Percentiles rank a stretch among this genome's conserved stretches.
phyloP scores from a whole-genome alignment of 2,888 invertebrate species.

The Troides helena region DNA sequence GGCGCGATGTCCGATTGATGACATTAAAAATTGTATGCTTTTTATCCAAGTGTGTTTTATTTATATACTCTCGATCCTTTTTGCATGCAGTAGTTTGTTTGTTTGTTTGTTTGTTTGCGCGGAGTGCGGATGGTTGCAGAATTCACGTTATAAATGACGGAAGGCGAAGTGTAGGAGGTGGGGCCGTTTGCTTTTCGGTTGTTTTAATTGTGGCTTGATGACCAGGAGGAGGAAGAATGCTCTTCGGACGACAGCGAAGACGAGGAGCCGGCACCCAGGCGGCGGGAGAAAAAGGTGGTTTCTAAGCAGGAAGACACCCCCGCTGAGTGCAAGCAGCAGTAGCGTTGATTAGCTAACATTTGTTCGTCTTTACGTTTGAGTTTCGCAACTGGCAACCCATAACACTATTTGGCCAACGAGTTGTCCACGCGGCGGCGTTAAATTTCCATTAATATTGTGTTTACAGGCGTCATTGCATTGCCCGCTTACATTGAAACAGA shows the following conservation, averaged over 20 bases:
- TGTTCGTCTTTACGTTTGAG: conserved; percentile 10
- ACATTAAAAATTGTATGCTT: conserved; percentile 78
- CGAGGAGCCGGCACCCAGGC: conserved; percentile 70
- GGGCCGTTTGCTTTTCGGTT: conserved; percentile 11
- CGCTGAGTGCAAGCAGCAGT: conserved; percentile 88
- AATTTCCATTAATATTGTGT: conserved; percentile 7
- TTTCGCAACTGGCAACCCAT: conserved; percentile 13
- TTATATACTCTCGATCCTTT: conserved; percentile 50
- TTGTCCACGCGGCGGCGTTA: neutral
- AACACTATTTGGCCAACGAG: neutral
- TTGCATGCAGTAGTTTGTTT: conserved; percentile 61
- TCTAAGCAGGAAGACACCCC: conserved; percentile 64
- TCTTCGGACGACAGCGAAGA: conserved; percentile 82
- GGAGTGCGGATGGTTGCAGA: conserved; percentile 74
- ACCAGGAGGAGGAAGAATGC: conserved; percentile 74
- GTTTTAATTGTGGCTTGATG: conserved; percentile 28
- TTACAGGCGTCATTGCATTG: neutral
- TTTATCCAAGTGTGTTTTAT: conserved; percentile 66
- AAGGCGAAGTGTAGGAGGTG: neutral
- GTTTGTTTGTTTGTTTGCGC: conserved; percentile 35
- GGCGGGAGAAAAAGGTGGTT: conserved; percentile 61
- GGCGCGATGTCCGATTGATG: conserved; percentile 73
- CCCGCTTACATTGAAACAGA: too few species aligned
- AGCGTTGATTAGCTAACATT: conserved; percentile 44
- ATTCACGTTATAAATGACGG: conserved; percentile 49